Evolutionary conservation across 2,797 vertebrate genomes (phyloP).

Genomic region (Cirrhinus mrigala): DNA sequence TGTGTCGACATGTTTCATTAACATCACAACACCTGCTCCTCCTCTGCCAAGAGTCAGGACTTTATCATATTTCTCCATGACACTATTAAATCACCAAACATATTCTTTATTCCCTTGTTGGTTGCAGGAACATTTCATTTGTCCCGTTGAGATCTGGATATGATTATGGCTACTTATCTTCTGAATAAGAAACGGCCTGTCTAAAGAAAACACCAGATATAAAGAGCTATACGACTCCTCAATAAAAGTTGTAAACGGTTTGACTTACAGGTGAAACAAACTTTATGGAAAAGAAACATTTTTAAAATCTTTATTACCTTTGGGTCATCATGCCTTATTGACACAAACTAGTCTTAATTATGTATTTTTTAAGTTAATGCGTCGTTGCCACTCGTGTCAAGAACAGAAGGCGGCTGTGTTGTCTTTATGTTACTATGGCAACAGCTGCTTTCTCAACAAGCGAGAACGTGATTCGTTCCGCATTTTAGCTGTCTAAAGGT

Average conservation of each 20-base stretch:
- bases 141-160: neutral
- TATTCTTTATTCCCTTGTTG: neutral
- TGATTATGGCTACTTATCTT: neutral
- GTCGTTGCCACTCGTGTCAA: neutral
- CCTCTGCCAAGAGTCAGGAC: conserved; percentile 79
- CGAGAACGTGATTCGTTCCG: conserved; percentile 1
- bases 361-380: neutral
- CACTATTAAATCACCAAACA: neutral
- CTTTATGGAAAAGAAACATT: neutral
- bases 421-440: conserved; percentile 43
- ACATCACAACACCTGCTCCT: conserved; percentile 78
- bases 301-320: conserved; percentile 29
- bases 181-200: neutral
- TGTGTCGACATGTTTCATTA: conserved; percentile 76
- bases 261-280: neutral
- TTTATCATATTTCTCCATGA: conserved; percentile 80
- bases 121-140: neutral
- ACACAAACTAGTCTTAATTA: neutral
- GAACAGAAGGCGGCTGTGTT: conserved; percentile 6
- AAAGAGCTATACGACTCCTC: neutral
- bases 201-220: neutral
- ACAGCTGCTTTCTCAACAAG: conserved; percentile 31
- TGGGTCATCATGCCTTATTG: neutral
- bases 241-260: neutral
- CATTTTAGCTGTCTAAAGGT: neutral